Percentiles rank a stretch among this genome's conserved stretches.
These are phyloP conservation scores for Lagria hirta DNA, from an alignment of 2,888 invertebrate genomes.

Conservation along the genomic window DNA sequence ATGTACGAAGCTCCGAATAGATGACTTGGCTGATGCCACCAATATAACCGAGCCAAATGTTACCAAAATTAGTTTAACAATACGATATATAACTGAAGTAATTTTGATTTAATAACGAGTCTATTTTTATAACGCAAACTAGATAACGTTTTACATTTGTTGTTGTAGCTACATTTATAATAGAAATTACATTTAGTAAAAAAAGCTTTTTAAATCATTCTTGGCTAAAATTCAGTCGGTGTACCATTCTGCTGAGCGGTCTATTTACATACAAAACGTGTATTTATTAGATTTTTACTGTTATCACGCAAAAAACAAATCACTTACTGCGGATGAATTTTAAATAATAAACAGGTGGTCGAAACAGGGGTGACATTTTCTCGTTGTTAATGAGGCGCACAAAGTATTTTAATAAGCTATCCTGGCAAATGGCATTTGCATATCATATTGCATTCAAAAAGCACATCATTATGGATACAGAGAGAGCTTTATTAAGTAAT, in stretches of 20 bases:
- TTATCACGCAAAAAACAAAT: conserved; percentile 27
- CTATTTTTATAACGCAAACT: no score
- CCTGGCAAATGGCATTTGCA: no score
- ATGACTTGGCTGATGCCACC: no score
- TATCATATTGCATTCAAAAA: conserved; percentile 1
- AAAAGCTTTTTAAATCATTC: conserved; percentile 5
- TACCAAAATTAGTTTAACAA: no score
- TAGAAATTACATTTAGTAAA: no score
- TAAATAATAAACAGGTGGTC: conserved; percentile 26
- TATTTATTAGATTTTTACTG: conserved; percentile 23
- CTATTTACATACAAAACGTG: conserved; percentile 25
- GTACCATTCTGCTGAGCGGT: conserved; percentile 7
- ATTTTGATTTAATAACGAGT: no score
- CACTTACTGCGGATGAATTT: conserved; percentile 23
- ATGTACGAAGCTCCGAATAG: no score
- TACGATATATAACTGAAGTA: no score
- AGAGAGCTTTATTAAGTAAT: background rate
- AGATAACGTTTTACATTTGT: no score
- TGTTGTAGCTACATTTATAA: no score
- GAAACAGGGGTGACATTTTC: background rate
- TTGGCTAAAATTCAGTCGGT: conserved; percentile 12
- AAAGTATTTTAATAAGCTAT: no score
- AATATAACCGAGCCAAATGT: no score
- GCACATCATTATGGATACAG: background rate
- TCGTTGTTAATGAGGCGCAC: conserved; percentile 6